Base-by-base conservation (phyloP, 2,888 invertebrate species). In the Abrostola triplasia region DNA sequence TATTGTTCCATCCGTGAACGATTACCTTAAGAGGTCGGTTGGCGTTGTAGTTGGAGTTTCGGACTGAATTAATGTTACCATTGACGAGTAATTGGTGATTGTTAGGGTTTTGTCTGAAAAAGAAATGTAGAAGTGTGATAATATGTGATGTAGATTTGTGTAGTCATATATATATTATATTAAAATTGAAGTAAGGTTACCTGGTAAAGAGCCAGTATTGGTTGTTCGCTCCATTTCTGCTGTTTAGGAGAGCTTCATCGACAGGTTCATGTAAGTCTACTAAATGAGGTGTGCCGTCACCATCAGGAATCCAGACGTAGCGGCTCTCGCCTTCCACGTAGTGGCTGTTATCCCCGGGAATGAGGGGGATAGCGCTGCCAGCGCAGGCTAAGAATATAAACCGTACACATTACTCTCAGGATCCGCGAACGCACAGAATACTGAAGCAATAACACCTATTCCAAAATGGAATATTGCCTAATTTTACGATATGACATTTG, bases 1-100 rank as follows among this genome's bases (percentile, higher is more conserved):
- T 73, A 61, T 82, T 85, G 70, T 86, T 88, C 90, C 90, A 92
- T 4, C 92, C 91, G 60, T 92, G 91, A 24, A 89, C 87, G 37
- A 92, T 73, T 5, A 91, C 85, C 56, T 85, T 88, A 8, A 84
- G 61, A 0, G 84, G 87, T 4, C 86, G 83, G 59, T 69, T 80
- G 11, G 70, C 82, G 24, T 57, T 42, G 64, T 86, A 91, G 77
- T 86, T 85, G 0, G 91, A 90, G 50, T 67, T 83, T 60, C 70
- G 64, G 37, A 91, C 70, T 4, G 82, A 76, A 62, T 83, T 80
- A 4, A 79, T 76, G 57, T 91, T 81, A 5, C 85, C 85, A 10
- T 85, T 67, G 9, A 78, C 70, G 4, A 90, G 70, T 0, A 85
- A 11, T 78, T 89, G 87, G 1, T 70, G 61, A 50, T 67, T 84